Base-by-base conservation (phyloP, 2,888 invertebrate species). In the Mechanitis messenoides region DNA sequence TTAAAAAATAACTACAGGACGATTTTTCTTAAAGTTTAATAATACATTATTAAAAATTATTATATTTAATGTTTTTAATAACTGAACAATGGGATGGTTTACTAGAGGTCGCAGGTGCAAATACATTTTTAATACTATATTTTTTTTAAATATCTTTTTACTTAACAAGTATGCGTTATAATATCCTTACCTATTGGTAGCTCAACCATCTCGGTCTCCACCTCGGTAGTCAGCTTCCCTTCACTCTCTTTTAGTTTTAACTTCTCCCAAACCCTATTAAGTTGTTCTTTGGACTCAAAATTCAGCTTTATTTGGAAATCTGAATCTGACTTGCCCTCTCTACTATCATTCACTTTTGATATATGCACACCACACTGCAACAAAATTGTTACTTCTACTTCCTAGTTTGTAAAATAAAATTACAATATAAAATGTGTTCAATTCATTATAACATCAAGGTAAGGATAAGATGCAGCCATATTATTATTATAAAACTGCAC, bases 341-440 rank as follows among this genome's bases (percentile, higher is more conserved):
- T 61, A 38, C 58, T 67, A 45, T 69, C 68, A 11, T 55, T 68
- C 33, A 68, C 66, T 12, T 46, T 65, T 12, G 67, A 54, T 46
- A 64, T 64, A 59, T 62, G 59, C 11, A 69, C 63, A 45, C 64
- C 66, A 60, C 68, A 69, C 70, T 70, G 54, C 33, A 55, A 58
- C 33, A 58, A 59, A 42, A 42, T 42, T 42, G 9, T 20, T 35
- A 53, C 38, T 33, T 20, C 35, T 47, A 33, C 2, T 47, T 31
- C 7, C 42, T 42, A 42, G 9, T 31, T 50, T 31, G 20, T 47
- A n/a, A 50, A 50, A 31, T 50, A 50, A 50, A 12, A 50, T 31
- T 31, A 31, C 31, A 31, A 50, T 31, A 31, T 31, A 28, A 31
- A 42, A 9, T 42, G 9, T 42, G 7, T 9, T 35, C 20, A 20